Percentiles rank a stretch among this genome's conserved stretches.
Conservation (phyloP, 1,140 invertebrate genomes). For the Drosophila setifemur region DNA sequence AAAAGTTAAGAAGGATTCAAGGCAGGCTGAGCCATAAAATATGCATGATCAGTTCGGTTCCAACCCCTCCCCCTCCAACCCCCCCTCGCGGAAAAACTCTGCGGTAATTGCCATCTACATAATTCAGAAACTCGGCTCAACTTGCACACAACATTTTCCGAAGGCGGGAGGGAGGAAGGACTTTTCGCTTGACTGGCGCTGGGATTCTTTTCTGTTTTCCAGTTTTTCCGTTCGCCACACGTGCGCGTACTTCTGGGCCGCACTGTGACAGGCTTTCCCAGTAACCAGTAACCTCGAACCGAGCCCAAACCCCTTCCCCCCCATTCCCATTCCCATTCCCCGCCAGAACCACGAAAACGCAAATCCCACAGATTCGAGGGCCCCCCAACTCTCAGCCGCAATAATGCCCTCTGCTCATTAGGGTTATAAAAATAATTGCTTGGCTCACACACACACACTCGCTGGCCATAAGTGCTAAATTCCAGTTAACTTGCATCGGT, state of each 20-base stretch:
- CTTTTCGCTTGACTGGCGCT: conserved; percentile 19
- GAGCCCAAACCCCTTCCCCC: background rate
- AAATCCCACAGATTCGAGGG: background rate
- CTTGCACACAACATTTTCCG: conserved; percentile 10
- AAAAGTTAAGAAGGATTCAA: background rate
- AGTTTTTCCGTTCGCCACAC: conserved; percentile 12
- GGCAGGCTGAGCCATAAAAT: background rate
- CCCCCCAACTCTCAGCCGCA: conserved; percentile 34
- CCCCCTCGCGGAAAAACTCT: conserved; percentile 1
- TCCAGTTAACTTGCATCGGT: conserved; percentile 67
- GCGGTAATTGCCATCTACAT: conserved; percentile 39
- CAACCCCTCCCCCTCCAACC: no score
- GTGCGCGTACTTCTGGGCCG: conserved; percentile 35
- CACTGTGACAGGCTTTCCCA: conserved; percentile 26
- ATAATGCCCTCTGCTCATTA: conserved; percentile 75
- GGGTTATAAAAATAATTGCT: conserved; percentile 80
- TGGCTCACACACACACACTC: conserved; percentile 12
- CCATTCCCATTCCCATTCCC: no score
- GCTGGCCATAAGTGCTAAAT: conserved; percentile 64
- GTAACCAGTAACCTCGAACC: background rate
- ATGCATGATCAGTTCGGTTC: conserved; percentile 21
- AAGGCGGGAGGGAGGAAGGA: no score
- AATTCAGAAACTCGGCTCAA: conserved; percentile 21
- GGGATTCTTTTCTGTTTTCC: background rate
- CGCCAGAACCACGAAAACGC: no score